phyloP scores from a whole-genome alignment of 2,113 vertebrate genomes.

The Polypterus bichir region DNA sequence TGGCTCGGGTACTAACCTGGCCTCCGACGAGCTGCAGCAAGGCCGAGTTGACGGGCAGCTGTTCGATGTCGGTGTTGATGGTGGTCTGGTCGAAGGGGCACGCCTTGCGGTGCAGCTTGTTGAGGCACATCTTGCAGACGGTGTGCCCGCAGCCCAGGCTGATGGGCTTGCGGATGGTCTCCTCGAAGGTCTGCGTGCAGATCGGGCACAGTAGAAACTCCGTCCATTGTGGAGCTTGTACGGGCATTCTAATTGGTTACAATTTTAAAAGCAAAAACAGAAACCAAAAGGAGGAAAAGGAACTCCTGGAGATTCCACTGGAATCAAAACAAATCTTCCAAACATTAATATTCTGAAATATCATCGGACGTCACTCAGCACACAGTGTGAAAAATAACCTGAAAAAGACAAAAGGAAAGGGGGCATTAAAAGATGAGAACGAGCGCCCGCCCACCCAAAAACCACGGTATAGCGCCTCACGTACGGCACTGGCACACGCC shows the following conservation, averaged over 20 bases:
- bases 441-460: too few species aligned
- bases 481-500: too few species aligned
- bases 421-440: too few species aligned
- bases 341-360: conserved; percentile 70
- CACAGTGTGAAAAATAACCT: conserved; percentile 92
- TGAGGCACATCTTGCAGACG: conserved; percentile 98
- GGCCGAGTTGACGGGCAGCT: conserved; percentile 90
- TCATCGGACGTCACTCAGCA: conserved; percentile 89
- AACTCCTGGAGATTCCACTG: conserved; percentile 95
- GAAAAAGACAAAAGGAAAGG: conserved; percentile 34
- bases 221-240: conserved; percentile 98
- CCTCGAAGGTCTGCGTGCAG: conserved; percentile 97
- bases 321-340: conserved; percentile 77
- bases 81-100: conserved; percentile 97
- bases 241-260: conserved; percentile 82
- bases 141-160: conserved; percentile 95
- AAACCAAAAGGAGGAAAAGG: conserved; percentile 41
- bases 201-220: conserved; percentile 98
- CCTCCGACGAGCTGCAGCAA: conserved; percentile 87
- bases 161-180: conserved; percentile 92
- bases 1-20: conserved; percentile 57
- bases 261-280: conserved; percentile 61
- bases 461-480: too few species aligned
- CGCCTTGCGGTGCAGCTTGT: conserved; percentile 96
- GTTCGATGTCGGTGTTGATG: conserved; percentile 95